phyloP scores from a whole-genome alignment of 1,140 invertebrate species.

The Maniola jurtina region DNA sequence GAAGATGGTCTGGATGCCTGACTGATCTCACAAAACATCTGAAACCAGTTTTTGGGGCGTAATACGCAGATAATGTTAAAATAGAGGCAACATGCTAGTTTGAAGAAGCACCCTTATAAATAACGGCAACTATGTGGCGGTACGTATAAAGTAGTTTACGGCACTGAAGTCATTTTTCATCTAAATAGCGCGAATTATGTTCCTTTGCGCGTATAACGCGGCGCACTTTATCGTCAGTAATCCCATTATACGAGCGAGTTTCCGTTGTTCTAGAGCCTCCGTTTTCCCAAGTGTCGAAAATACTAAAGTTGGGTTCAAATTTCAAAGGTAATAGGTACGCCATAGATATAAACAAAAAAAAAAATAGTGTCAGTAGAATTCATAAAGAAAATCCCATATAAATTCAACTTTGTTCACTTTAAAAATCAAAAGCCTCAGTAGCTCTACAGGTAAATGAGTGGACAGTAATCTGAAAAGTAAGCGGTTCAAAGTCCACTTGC shows the following conservation, averaged over 20 bases:
- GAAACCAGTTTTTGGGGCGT: background rate
- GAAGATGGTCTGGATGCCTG: no score
- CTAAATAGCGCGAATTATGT: slow-evolving; percentile 60
- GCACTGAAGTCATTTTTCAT: slow-evolving; percentile 59
- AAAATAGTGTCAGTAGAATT: no score
- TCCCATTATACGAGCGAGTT: slow-evolving; percentile 35
- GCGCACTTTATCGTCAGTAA: slow-evolving; percentile 63
- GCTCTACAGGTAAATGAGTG: no score
- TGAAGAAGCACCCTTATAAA: slow-evolving; percentile 20
- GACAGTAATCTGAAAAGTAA: no score
- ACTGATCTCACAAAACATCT: no score
- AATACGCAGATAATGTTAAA: background rate
- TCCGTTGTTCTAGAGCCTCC: background rate
- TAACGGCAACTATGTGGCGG: slow-evolving; percentile 36
- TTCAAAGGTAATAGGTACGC: no score
- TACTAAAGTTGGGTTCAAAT: no score
- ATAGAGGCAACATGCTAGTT: background rate
- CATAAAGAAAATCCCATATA: no score
- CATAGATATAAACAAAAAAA: no score
- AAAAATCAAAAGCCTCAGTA: no score
- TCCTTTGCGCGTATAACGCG: slow-evolving; percentile 55
- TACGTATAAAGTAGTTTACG: slow-evolving; percentile 41
- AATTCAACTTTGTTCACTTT: no score
- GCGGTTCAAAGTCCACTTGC: no score
- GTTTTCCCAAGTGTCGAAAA: background rate